These are phyloP conservation scores for Chymomyza costata DNA, from an alignment of 1,140 invertebrate genomes.

Conservation along the genomic window DNA sequence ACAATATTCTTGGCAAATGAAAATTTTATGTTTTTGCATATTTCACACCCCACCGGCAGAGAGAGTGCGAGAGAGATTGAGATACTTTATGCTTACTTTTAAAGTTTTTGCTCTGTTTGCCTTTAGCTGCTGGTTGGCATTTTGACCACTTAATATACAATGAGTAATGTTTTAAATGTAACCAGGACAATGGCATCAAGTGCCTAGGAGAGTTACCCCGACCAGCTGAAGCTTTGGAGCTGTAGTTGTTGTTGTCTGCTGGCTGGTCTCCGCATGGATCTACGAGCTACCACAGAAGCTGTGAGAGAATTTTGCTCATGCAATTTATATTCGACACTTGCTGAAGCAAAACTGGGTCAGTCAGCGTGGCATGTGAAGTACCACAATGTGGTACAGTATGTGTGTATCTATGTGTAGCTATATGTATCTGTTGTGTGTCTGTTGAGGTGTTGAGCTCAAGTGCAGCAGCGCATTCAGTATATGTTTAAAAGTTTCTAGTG, in stretches of 20 bases:
- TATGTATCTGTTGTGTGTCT: neutral
- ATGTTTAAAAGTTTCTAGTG: too few relatives aligned
- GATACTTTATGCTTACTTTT: slow-evolving; percentile 16
- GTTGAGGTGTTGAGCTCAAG: neutral
- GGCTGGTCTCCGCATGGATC: neutral
- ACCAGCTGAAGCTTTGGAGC: neutral
- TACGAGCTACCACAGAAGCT: slow-evolving; percentile 2
- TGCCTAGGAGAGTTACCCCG: slow-evolving; percentile 29
- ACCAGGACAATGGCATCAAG: slow-evolving; percentile 59
- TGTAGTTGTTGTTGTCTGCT: too few relatives aligned
- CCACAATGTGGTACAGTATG: slow-evolving; percentile 11
- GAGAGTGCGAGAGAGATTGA: slow-evolving; percentile 9
- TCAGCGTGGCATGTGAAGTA: slow-evolving; percentile 47
- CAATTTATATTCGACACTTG: slow-evolving; percentile 68
- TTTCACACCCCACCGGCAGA: slow-evolving; percentile 11
- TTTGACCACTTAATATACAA: slow-evolving; percentile 67
- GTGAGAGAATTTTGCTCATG: slow-evolving; percentile 33
- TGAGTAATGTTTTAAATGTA: slow-evolving; percentile 70
- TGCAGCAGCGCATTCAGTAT: slow-evolving; percentile 14
- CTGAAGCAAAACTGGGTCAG: slow-evolving; percentile 55
- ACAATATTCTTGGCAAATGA: slow-evolving; percentile 34
- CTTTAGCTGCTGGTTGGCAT: slow-evolving; percentile 13
- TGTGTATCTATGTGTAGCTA: neutral
- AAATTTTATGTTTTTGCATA: slow-evolving; percentile 46
- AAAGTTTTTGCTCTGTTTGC: slow-evolving; percentile 7